Evolutionary conservation across 64 coral and sea anemone species (phyloP), one percentile per base, ranked within the genome.

Genomic region (Platygyra sinensis): DNA sequence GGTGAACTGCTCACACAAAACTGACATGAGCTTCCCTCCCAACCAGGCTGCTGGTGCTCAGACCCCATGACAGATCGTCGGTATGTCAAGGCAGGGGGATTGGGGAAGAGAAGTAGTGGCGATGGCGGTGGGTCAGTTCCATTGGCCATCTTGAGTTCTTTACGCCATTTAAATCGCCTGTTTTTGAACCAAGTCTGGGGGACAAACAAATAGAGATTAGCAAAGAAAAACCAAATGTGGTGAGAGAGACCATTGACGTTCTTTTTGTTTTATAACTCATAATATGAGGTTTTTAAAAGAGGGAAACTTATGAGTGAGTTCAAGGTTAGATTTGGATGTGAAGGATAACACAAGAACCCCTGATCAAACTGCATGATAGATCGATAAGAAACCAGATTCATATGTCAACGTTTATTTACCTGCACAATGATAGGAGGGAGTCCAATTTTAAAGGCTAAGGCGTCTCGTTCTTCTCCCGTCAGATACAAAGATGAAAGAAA

Each of bases 91-190:
- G 78, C 14, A 62, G 28, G 78, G 7, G 78, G 52, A 31, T 55
- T 80, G 78, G 78, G 52, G 25, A 30, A 62, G 10, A 61, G 14
- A 31, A 80, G 50, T 6, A 30, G 25, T 18, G 54, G 14, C 36
- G 52, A 29, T 80, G 78, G 3, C 1, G 52, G 24, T 15, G 61
- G 7, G 2, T 16, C 4, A 19, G 55, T 54, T 50, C 27, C 78
- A 62, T 80, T 55, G 14, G 25, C 55, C 54, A 32, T 80, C 29
- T 61, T 80, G 50, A 80, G 57, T 80, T 80, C 52, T 31, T 80
- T 80, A 7, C 78, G 52, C 78, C 54, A 80, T 80, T 61, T 80
- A 28, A 80, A 80, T 31, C 78, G 78, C 55, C 78, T 80, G 78
- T 80, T 80, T 54, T 80, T 80, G 55, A 80, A 80, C 78, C 78